phyloP scores from a whole-genome alignment of 2,113 vertebrate species.

The Saguinus midas region DNA sequence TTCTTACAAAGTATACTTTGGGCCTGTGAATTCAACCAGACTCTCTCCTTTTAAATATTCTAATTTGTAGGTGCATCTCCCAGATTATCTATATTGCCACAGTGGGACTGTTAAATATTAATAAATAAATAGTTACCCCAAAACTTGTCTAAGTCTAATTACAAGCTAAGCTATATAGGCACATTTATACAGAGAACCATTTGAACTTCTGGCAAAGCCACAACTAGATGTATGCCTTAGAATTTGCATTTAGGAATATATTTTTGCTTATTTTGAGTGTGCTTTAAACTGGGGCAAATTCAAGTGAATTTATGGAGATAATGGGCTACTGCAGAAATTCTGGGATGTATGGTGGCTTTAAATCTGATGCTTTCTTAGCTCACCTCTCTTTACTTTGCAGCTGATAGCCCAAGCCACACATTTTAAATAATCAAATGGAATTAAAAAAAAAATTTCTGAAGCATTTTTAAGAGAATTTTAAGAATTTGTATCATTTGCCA shows the following conservation, averaged over 20 bases:
- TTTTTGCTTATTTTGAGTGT: not conserved
- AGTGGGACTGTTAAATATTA: not conserved
- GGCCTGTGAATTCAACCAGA: not conserved
- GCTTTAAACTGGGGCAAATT: not conserved
- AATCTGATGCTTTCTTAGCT: conserved; percentile 11
- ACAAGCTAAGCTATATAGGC: not conserved
- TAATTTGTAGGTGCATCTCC: not conserved
- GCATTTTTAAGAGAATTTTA: conserved; percentile 11
- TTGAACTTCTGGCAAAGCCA: not conserved
- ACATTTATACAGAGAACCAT: not conserved
- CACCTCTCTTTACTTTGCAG: not conserved
- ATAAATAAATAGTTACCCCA: not conserved
- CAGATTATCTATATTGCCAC: not conserved
- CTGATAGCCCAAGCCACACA: not conserved
- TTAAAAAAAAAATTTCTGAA: not conserved
- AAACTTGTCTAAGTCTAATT: conserved; percentile 27
- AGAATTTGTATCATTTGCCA: not conserved
- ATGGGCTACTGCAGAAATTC: not conserved
- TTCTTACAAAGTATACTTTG: not conserved
- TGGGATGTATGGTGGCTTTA: not conserved
- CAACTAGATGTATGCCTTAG: not conserved
- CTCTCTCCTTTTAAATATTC: not conserved
- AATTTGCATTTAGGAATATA: conserved; percentile 14
- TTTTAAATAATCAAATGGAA: conserved; percentile 21
- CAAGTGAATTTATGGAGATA: not conserved